Percentiles rank a stretch among this genome's conserved stretches.
Evolutionary conservation across 2,113 vertebrate species (phyloP).

Genomic region (Thunnus thynnus): DNA sequence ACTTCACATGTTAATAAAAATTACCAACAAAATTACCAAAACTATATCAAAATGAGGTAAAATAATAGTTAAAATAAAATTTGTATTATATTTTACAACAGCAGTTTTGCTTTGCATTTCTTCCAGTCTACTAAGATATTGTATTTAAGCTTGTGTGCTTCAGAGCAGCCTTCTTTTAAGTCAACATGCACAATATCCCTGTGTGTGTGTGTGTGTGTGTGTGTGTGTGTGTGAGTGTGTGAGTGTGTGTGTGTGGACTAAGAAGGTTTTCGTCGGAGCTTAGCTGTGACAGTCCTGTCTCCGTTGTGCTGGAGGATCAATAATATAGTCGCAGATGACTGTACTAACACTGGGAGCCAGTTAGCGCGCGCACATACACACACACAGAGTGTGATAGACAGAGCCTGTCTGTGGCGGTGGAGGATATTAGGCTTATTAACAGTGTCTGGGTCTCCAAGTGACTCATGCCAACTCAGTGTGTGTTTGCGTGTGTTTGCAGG

Average conservation of each 20-base stretch:
- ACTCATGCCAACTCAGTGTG: constrained; percentile 58
- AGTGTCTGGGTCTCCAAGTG: constrained; percentile 63
- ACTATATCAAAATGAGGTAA: no score
- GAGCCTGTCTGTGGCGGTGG: constrained; percentile 59
- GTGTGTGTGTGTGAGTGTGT: constrained; percentile 10
- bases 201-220: background rate
- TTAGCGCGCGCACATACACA: constrained; percentile 31
- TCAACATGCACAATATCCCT: constrained; percentile 21
- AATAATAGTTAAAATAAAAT: background rate
- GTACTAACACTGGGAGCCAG: constrained; percentile 42
- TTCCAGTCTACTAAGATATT: background rate
- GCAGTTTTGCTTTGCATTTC: constrained; percentile 27
- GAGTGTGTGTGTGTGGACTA: constrained; percentile 27
- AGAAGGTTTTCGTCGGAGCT: constrained; percentile 50
- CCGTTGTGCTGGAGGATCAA: constrained; percentile 60
- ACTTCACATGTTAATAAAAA: no score
- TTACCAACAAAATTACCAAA: no score
- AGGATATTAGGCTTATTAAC: constrained; percentile 80
- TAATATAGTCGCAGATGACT: constrained; percentile 60
- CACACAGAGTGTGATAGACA: constrained; percentile 43
- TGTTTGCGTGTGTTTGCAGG: constrained; percentile 64
- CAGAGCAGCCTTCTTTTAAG: background rate
- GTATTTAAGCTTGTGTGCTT: constrained; percentile 23
- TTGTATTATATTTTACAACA: background rate
- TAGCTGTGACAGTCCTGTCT: constrained; percentile 61